Evolutionary conservation across 2,888 invertebrate species (phyloP), one percentile per base, ranked within the genome.

Genomic region (Calephelis perditalis): DNA sequence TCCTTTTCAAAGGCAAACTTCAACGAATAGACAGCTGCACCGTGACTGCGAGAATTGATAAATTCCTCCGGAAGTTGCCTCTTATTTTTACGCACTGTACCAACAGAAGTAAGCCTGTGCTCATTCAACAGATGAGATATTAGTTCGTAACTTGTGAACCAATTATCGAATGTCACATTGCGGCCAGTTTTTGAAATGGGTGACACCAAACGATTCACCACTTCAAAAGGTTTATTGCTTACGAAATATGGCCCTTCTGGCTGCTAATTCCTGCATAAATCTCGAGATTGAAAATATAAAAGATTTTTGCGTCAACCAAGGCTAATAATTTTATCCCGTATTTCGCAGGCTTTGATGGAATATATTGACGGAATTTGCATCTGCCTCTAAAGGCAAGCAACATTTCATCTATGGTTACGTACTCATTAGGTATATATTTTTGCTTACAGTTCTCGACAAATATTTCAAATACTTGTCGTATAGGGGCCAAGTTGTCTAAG

Each of bases 1-100:
- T 68, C 65, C 62, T 71, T 67, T 61, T 66, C 62, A 63, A 69
- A 71, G 8, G 58, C 62, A 54, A 64, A 64, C 6, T 10, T 58
- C 56, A 26, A 54, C 61, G 60, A 62, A 40, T 49, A 58, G 10
- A 40, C 43, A 45, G 58, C 55, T 59, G 47, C 47, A 37, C 46
- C 26, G 26, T 26, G 26, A 26, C 26, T 56, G 4, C 60, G 57
- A 52, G 62, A 62, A 36, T 52, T 60, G n/a, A 58, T 52, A 45
- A 64, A 66, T 46, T 59, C 55, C 26, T 46, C 7, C 36, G 65
- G 63, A 59, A 67, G 47, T 40, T 62, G 57, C 60, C 59, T 63
- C 56, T 67, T 65, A 44, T 66, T 67, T 60, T 62, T 65, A n/a
- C 61, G 37, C 44, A 63, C 49, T 36, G 62, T 63, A 3, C 64